phyloP scores from a whole-genome alignment of 2,888 invertebrate species.

The Dasypolia templi region DNA sequence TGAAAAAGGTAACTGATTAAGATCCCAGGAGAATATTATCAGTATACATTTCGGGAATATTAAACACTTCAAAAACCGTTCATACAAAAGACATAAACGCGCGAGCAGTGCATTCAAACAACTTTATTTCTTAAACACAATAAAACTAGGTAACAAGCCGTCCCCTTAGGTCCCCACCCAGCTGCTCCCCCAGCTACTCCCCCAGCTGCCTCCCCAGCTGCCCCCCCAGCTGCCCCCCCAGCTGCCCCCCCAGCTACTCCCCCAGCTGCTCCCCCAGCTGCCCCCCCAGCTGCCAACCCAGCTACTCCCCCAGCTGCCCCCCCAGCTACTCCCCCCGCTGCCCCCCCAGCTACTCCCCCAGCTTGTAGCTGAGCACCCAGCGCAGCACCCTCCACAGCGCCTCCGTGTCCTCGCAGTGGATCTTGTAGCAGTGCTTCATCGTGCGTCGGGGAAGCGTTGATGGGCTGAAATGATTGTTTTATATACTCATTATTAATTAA shows the following conservation, averaged over 20 bases:
- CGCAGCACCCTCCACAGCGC: conserved; percentile 75
- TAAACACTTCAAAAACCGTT: neutral
- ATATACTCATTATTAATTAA: neutral
- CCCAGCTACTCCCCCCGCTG: no score
- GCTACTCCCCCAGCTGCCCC: no score
- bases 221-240: no score
- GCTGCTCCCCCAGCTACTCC: no score
- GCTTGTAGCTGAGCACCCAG: conserved; percentile 78
- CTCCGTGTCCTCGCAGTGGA: conserved; percentile 81
- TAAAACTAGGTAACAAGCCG: conserved; percentile 41
- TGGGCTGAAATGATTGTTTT: conserved; percentile 26
- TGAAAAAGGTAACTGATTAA: no score
- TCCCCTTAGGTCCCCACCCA: conserved; percentile 48
- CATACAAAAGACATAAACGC: conserved; percentile 64
- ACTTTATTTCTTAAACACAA: conserved; percentile 6
- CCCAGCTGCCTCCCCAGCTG: no score
- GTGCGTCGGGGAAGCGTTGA: conserved; percentile 51
- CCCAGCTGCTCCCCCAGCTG: no score
- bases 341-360: no score
- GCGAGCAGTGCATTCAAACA: neutral
- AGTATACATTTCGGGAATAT: neutral
- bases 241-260: no score
- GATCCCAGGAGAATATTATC: neutral
- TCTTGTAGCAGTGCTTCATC: conserved; percentile 79
- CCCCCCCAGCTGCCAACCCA: no score